A percentile compares a stretch with the other conserved stretches of the same genome.
phyloP scores from a whole-genome alignment of 2,888 invertebrate species.

The Amphiduros pacificus region DNA sequence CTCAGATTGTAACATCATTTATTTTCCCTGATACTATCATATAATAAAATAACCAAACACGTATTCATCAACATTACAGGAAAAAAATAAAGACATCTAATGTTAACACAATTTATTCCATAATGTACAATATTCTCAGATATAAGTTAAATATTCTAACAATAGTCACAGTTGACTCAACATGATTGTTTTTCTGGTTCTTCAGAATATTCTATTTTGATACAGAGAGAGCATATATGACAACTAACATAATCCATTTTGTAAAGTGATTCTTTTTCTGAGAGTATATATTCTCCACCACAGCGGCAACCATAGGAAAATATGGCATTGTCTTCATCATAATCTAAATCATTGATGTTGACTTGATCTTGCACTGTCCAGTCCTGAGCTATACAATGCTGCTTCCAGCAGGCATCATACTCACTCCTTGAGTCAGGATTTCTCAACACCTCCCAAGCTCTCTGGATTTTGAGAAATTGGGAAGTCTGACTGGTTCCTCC shows the following conservation, averaged over 20 bases:
- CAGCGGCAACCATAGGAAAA: neutral
- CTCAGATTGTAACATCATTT: too few relatives aligned
- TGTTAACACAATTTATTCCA: too few relatives aligned
- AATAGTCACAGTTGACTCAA: too few relatives aligned
- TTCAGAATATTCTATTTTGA: neutral
- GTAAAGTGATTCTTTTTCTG: neutral
- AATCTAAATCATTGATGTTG: neutral
- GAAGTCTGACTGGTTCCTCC: neutral
- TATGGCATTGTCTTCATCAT: neutral
- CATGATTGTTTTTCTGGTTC: too few relatives aligned
- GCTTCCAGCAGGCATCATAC: neutral
- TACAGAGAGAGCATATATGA: neutral
- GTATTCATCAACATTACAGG: too few relatives aligned
- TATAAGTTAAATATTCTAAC: too few relatives aligned
- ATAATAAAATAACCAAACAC: too few relatives aligned
- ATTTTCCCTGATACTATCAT: too few relatives aligned
- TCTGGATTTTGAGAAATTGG: neutral
- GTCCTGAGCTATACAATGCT: neutral
- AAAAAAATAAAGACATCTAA: too few relatives aligned
- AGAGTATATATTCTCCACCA: neutral
- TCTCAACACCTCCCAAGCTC: neutral
- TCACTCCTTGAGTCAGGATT: neutral
- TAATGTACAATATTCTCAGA: too few relatives aligned
- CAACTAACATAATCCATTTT: neutral
- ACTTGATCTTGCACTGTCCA: conserved; percentile 1